phyloP scores from a whole-genome alignment of 2,113 vertebrate species.

The Tenebrosternarchus preto region DNA sequence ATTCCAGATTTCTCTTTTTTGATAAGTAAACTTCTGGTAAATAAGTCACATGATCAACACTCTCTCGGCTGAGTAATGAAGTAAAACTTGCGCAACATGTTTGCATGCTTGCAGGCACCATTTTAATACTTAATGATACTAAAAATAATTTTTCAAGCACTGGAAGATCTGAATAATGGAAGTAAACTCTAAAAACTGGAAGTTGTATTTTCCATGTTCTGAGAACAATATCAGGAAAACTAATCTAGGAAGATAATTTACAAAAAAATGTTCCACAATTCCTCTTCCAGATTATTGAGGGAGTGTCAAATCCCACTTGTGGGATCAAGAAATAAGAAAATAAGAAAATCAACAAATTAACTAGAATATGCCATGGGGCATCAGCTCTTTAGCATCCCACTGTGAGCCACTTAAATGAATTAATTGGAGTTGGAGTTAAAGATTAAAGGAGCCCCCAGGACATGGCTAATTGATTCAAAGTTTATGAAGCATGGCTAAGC shows the following conservation, averaged over 20 bases:
- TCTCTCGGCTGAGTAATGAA: too few relatives aligned
- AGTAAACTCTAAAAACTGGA: background rate
- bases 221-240: conserved; percentile 13
- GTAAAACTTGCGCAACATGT: background rate
- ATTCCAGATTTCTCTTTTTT: conserved; percentile 9
- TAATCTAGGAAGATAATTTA: conserved; percentile 22
- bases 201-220: background rate
- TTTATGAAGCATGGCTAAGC: conserved; percentile 65
- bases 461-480: conserved; percentile 67
- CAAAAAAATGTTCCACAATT: conserved; percentile 23
- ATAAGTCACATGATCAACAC: conserved; percentile 27
- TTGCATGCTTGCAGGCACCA: conserved; percentile 6
- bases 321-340: conserved; percentile 33
- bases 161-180: too few relatives aligned
- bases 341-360: conserved; percentile 56
- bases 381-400: conserved; percentile 42
- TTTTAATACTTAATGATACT: conserved; percentile 30
- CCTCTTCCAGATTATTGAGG: conserved; percentile 18
- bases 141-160: conserved; percentile 18
- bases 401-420: conserved; percentile 64
- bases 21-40: background rate
- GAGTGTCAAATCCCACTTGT: conserved; percentile 33
- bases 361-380: conserved; percentile 38
- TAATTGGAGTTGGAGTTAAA: conserved; percentile 67
- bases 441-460: conserved; percentile 67